Evolutionary conservation across 2,797 vertebrate species (phyloP).

Genomic region (Dermochelys coriacea): DNA sequence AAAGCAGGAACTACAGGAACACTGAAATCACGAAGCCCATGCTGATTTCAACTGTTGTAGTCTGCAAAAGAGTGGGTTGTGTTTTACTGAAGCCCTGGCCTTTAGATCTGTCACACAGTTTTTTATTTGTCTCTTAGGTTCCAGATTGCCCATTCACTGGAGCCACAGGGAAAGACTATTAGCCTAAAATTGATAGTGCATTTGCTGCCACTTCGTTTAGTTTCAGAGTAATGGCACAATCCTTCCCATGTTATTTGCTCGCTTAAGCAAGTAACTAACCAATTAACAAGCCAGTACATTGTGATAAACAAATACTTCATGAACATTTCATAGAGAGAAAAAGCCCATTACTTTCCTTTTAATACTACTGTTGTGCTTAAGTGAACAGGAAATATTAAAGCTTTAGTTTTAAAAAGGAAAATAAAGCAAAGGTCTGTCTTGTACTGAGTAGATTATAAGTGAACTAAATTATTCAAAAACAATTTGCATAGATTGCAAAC

Average conservation of each 20-base stretch:
- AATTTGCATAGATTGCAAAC: neutral
- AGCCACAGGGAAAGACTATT: neutral
- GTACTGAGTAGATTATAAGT: neutral
- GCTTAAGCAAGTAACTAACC: constrained; percentile 45
- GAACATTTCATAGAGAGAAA: neutral
- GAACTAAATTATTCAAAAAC: constrained; percentile 1
- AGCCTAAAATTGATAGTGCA: constrained; percentile 33
- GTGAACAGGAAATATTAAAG: constrained; percentile 11
- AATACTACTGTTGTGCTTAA: neutral
- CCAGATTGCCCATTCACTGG: neutral
- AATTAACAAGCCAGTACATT: constrained; percentile 34
- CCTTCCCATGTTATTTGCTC: constrained; percentile 41
- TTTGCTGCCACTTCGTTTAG: constrained; percentile 28
- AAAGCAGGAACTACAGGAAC: constrained; percentile 25
- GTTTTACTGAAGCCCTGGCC: neutral
- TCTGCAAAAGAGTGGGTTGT: fast-evolving
- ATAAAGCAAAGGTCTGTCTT: neutral
- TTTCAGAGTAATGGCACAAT: constrained; percentile 32
- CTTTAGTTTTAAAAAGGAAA: neutral
- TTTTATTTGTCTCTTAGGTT: neutral
- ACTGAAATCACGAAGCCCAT: constrained; percentile 23
- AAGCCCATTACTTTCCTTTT: neutral
- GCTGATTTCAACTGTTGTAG: constrained; percentile 1
- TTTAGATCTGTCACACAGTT: fast-evolving
- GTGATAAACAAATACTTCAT: constrained; percentile 46